Evolutionary conservation across 2,888 invertebrate genomes (phyloP).

Genomic region (Phortica magna): DNA sequence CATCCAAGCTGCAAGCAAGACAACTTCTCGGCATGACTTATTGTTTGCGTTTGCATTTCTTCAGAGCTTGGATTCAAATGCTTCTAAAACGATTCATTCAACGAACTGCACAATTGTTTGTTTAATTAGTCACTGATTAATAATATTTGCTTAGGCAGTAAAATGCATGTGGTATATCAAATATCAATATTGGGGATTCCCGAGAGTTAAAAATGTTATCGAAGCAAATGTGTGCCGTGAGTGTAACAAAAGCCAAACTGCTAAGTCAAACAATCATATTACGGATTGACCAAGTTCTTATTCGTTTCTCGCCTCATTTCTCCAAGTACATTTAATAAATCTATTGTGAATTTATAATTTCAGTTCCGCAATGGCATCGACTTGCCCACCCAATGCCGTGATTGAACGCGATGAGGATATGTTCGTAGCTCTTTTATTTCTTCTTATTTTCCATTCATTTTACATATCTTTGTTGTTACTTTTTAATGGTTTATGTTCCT

Average conservation of each 20-base stretch:
- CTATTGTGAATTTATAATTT: slow-evolving; percentile 9
- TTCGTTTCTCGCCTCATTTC: neutral
- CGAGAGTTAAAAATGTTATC: too few relatives aligned
- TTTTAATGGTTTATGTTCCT: slow-evolving; percentile 24
- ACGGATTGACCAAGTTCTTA: neutral
- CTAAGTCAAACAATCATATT: neutral
- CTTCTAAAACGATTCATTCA: too few relatives aligned
- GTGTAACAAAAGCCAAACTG: neutral
- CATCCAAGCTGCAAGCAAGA: too few relatives aligned
- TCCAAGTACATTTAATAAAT: neutral
- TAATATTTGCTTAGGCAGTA: too few relatives aligned
- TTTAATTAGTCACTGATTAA: too few relatives aligned
- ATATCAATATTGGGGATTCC: too few relatives aligned
- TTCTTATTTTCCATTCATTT: neutral
- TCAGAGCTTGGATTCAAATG: too few relatives aligned
- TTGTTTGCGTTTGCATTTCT: too few relatives aligned
- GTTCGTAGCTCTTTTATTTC: slow-evolving; percentile 55
- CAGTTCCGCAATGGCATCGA: neutral
- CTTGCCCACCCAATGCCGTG: neutral
- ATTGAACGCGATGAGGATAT: slow-evolving; percentile 53
- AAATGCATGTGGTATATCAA: too few relatives aligned
- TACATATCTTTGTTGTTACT: slow-evolving; percentile 10
- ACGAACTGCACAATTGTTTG: too few relatives aligned
- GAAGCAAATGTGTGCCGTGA: too few relatives aligned
- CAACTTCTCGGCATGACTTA: too few relatives aligned